phyloP scores from a whole-genome alignment of 2,888 invertebrate genomes.

The Parnassius orleans region DNA sequence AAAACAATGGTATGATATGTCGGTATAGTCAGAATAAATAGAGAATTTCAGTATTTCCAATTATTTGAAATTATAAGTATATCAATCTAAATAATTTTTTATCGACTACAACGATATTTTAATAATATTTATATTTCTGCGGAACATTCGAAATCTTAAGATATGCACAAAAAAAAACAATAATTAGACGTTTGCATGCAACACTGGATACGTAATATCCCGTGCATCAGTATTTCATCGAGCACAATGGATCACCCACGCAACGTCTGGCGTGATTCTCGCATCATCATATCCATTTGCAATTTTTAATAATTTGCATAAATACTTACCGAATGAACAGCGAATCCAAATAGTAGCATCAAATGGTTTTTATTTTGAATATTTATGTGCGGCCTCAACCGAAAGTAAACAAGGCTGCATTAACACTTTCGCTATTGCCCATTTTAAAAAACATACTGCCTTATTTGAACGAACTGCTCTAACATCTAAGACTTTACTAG shows the following conservation, averaged over 20 bases:
- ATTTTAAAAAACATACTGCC: conserved; percentile 58
- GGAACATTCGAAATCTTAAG: conserved; percentile 4
- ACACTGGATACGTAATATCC: conserved; percentile 56
- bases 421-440: conserved; percentile 75
- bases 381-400: conserved; percentile 27
- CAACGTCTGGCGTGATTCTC: conserved; percentile 62
- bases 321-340: conserved; percentile 38
- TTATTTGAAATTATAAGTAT: too few relatives aligned
- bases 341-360: conserved; percentile 5
- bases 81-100: too few relatives aligned
- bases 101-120: neutral
- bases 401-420: conserved; percentile 59
- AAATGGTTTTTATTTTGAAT: conserved; percentile 19
- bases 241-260: conserved; percentile 76
- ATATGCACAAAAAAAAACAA: conserved; percentile 5
- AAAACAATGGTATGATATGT: neutral
- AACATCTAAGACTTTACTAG: conserved; percentile 27
- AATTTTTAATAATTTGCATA: conserved; percentile 71
- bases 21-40: too few relatives aligned
- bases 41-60: too few relatives aligned
- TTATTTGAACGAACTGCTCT: conserved; percentile 48
- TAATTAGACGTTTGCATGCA: conserved; percentile 33
- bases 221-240: conserved; percentile 54
- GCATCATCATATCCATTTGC: conserved; percentile 42
- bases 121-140: conserved; percentile 2